Evolutionary conservation across 2,888 invertebrate species (phyloP), one percentile per base, ranked within the genome.

Genomic region (Tetanocera ferruginea): DNA sequence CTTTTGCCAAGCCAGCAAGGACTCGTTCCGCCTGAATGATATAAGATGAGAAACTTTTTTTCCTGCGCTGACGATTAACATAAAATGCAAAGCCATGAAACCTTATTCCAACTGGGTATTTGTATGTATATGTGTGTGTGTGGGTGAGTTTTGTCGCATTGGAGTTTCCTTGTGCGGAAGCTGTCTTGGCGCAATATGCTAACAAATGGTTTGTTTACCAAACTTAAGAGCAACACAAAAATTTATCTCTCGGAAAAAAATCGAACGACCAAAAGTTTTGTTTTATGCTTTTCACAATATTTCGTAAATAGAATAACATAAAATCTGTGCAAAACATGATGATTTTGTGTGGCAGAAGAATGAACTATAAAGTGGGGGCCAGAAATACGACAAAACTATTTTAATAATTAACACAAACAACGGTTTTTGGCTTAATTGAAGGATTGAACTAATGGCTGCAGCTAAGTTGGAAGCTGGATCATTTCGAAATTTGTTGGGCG

Each of bases 201-300:
- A 71, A 71, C 55, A 71, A 71, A 71, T 71, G 52, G 52, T 52
- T 71, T 71, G 70, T 71, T 71, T 71, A 34, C 70, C 31, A 19
- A 52, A 52, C 70, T 28, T 17, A 70, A 19, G 66, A 37, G 9
- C 14, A 37, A 66, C 23, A 51, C 28, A 70, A 31, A 52, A 52
- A 28, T 70, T 31, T 52, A 31, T 70, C 31, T 31, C 25, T 19
- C 51, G 70, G n/a, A 70, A 70, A 70, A 51, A 71, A 19, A n/a
- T 31, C 52, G 52, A 71, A 55, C 14, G 14, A 52, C 19, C 37
- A n/a, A 34, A 67, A 37, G 17, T 67, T 34, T 67, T 67, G 67
- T 37, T 67, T 67, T 43, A 67, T 67, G 67, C 37, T 67, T 67
- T 67, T 67, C 19, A 9, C 23, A 34, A 67, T 67, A 23, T 37